Conservation (phyloP, 1,140 invertebrate genomes). For the Drosophila paulistorum region DNA sequence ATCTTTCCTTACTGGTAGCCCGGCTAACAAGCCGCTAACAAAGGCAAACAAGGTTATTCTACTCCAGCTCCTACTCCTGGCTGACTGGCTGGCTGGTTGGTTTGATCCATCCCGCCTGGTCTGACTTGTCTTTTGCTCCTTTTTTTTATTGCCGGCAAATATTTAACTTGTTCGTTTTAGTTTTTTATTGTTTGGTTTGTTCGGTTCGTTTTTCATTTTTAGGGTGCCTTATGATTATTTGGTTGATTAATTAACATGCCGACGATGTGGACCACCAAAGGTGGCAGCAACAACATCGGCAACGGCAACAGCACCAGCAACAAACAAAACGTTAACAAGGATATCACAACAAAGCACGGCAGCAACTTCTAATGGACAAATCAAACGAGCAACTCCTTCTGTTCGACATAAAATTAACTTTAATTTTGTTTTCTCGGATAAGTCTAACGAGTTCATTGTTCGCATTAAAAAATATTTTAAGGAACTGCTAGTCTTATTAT, state of each 20-base stretch:
- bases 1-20: conserved; percentile 47
- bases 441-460: no score
- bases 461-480: no score
- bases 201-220: conserved; percentile 7
- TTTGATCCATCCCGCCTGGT: conserved; percentile 46
- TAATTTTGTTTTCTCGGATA: no score
- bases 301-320: neutral
- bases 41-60: conserved; percentile 46
- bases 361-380: neutral
- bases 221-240: conserved; percentile 65
- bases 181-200: conserved; percentile 38
- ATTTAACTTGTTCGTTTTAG: conserved; percentile 60
- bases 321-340: conserved; percentile 45
- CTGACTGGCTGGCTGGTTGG: neutral
- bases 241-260: conserved; percentile 78
- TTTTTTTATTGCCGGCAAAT: conserved; percentile 67
- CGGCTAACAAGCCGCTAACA: conserved; percentile 74
- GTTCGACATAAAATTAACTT: neutral
- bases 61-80: conserved; percentile 37
- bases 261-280: conserved; percentile 61
- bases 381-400: neutral
- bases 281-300: conserved; percentile 29
- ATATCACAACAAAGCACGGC: conserved; percentile 32
- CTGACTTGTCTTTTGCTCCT: neutral
- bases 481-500: no score